Evolutionary conservation across 1,140 invertebrate genomes (phyloP).

Genomic region (Drosophila arawakana): DNA sequence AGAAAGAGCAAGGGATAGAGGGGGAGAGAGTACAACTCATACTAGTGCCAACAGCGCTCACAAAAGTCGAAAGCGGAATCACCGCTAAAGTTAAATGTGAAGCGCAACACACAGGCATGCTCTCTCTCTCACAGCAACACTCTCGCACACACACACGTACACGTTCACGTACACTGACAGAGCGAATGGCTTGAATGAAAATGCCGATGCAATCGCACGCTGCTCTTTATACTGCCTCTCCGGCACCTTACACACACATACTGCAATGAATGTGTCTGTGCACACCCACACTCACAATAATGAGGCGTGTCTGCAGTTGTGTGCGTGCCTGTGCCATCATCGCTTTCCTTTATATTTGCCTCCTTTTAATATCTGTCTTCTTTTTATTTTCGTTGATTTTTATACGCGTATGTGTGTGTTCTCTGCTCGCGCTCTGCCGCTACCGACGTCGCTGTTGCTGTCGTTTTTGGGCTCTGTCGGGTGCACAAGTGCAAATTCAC

Average conservation of each 20-base stretch:
- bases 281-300: slow-evolving; percentile 40
- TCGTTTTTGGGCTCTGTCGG: slow-evolving; percentile 44
- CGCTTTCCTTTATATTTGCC: slow-evolving; percentile 70
- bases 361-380: slow-evolving; percentile 68
- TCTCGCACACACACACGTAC: background rate
- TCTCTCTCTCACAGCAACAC: slow-evolving; percentile 13
- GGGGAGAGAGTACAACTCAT: slow-evolving; percentile 26
- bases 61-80: slow-evolving; percentile 66
- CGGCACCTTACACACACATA: slow-evolving; percentile 22
- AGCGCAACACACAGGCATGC: slow-evolving; percentile 31
- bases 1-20: slow-evolving; percentile 11
- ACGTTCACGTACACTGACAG: background rate
- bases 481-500: slow-evolving; percentile 81
- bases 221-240: slow-evolving; percentile 58
- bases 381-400: slow-evolving; percentile 57
- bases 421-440: slow-evolving; percentile 39
- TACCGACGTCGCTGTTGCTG: slow-evolving; percentile 20
- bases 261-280: too few species aligned
- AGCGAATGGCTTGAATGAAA: slow-evolving; percentile 73
- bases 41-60: slow-evolving; percentile 32
- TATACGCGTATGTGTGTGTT: slow-evolving; percentile 34
- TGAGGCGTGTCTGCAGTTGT: slow-evolving; percentile 46
- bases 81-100: slow-evolving; percentile 73
- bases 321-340: slow-evolving; percentile 64
- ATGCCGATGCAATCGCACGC: slow-evolving; percentile 76